These are phyloP conservation scores for Aleiodes testaceus DNA, from an alignment of 2,888 invertebrate genomes.

Conservation along the genomic window DNA sequence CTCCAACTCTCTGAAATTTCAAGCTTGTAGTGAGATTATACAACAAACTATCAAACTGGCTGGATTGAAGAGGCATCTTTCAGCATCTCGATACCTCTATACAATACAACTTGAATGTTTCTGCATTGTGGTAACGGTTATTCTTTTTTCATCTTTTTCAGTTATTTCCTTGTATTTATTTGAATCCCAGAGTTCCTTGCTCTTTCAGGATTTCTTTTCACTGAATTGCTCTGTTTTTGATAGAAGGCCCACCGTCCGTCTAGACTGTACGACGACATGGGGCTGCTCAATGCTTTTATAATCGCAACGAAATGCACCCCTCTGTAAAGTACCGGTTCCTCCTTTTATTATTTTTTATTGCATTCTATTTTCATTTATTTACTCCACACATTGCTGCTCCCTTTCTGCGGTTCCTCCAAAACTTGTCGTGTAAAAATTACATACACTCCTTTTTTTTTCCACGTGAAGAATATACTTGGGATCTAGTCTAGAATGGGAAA, in stretches of 20 bases:
- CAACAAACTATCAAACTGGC: slow-evolving; percentile 19
- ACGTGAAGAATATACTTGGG: background rate
- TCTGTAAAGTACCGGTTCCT: slow-evolving; percentile 69
- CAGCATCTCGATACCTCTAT: background rate
- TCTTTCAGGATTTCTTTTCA: slow-evolving; percentile 67
- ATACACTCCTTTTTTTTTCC: slow-evolving; percentile 53
- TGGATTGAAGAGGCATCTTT: slow-evolving; percentile 5
- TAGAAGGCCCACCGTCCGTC: slow-evolving; percentile 62
- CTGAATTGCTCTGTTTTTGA: slow-evolving; percentile 70
- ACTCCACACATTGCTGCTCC: slow-evolving; percentile 43
- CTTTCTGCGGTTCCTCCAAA: slow-evolving; percentile 47
- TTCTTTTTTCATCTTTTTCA: slow-evolving; percentile 13
- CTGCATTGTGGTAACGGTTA: slow-evolving; percentile 63
- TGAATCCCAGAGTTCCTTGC: slow-evolving; percentile 64
- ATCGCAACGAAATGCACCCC: slow-evolving; percentile 71
- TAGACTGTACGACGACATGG: slow-evolving; percentile 47
- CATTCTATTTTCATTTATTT: slow-evolving; percentile 42
- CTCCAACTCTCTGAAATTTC: background rate
- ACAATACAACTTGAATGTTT: slow-evolving; percentile 66
- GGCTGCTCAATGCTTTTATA: slow-evolving; percentile 64
- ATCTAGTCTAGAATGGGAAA: background rate
- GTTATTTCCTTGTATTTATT: slow-evolving; percentile 30
- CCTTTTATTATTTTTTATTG: slow-evolving; percentile 49
- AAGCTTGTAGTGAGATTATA: background rate
- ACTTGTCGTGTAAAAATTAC: slow-evolving; percentile 51